These are phyloP conservation scores for Actenoides lindsayi DNA, from an alignment of 2,113 vertebrate genomes.

Conservation along the genomic window DNA sequence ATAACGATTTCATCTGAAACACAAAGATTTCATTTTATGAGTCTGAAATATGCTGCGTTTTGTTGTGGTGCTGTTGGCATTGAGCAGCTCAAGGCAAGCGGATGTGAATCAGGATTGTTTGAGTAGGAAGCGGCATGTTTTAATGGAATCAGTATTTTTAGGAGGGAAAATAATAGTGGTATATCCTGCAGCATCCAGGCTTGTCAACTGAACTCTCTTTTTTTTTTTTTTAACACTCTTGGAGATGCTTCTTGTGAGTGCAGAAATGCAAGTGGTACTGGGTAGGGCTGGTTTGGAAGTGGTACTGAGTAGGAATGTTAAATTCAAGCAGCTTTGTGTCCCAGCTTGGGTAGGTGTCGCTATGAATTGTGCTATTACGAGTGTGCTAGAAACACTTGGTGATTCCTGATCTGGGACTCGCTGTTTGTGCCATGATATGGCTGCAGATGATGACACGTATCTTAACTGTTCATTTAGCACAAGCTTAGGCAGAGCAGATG, in stretches of 20 bases:
- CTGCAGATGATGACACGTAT: fast-evolving
- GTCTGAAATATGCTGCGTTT: not conserved
- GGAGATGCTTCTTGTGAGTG: not conserved
- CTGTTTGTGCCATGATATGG: fast-evolving
- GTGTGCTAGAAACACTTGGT: fast-evolving
- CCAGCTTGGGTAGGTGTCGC: fast-evolving
- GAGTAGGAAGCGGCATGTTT: not conserved
- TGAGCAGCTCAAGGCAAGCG: not conserved
- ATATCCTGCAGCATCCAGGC: not conserved
- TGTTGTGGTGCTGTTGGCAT: not conserved
- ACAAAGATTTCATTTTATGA: not conserved
- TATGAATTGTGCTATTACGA: fast-evolving
- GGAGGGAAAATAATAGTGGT: fast-evolving
- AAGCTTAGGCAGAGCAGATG: not conserved
- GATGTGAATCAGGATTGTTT: fast-evolving
- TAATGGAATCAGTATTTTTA: not conserved
- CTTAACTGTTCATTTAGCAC: fast-evolving
- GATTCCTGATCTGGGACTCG: too few species aligned
- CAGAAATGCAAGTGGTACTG: not conserved
- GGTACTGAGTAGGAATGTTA: too few species aligned
- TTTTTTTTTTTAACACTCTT: not conserved
- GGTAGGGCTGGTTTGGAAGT: not conserved
- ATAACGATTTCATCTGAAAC: not conserved
- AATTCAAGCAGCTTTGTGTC: not conserved
- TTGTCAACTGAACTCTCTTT: not conserved